Conservation (phyloP, 2,888 invertebrate genomes). For the Pelosia muscerda region DNA sequence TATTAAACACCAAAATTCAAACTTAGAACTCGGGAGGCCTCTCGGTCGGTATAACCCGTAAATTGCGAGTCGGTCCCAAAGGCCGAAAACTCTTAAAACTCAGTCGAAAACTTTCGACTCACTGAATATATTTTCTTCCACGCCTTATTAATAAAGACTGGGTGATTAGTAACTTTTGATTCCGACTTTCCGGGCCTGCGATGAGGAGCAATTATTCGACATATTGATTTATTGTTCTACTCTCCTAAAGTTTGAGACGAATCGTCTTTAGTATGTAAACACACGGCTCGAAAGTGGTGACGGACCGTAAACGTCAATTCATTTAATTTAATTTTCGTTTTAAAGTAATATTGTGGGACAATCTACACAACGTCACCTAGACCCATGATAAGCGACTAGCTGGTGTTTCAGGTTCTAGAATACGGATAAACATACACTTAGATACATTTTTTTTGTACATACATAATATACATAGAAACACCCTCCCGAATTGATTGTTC, state of each 20-base stretch:
- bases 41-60: conserved; percentile 47
- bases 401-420: too few relatives aligned
- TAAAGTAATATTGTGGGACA: too few relatives aligned
- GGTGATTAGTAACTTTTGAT: conserved; percentile 85
- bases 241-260: conserved; percentile 68
- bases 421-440: too few relatives aligned
- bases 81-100: conserved; percentile 58
- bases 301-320: not conserved
- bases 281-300: conserved; percentile 30
- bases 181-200: conserved; percentile 69
- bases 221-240: conserved; percentile 84
- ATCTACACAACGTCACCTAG: too few relatives aligned
- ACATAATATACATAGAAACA: too few relatives aligned
- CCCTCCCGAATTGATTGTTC: too few relatives aligned
- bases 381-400: too few relatives aligned
- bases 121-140: conserved; percentile 59
- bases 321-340: too few relatives aligned
- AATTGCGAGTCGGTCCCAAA: conserved; percentile 46
- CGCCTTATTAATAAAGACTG: conserved; percentile 78
- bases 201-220: conserved; percentile 84
- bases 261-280: conserved; percentile 48
- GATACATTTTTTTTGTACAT: too few relatives aligned
- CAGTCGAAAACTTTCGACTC: conserved; percentile 53
- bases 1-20: conserved; percentile 44
- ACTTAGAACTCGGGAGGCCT: conserved; percentile 37